Base-by-base conservation (phyloP, 2,797 vertebrate genomes). In the Odontamblyopus lacepedii region DNA sequence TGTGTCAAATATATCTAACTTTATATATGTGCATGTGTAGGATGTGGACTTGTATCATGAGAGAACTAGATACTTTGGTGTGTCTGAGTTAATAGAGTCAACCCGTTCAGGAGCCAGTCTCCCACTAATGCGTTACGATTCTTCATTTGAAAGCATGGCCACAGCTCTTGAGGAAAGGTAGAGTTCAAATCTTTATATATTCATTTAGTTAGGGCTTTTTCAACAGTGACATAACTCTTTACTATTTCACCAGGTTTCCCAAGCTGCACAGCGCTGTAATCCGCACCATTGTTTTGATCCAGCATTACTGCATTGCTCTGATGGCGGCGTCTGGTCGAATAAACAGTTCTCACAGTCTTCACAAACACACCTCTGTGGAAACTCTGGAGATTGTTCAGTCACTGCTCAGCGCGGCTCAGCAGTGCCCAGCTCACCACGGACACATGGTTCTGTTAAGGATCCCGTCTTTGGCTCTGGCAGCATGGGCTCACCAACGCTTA, bases 391-490 rank as follows among this genome's bases (percentile, higher is more conserved):
- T 99, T 76, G 91, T 96, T 0, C 97, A 97, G 84, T 96, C 96
- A 73, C 93, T 99, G 62, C 93, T 98, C 80, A 94, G 90, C 63
- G 93, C 97, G 26, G 92, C 96, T 4, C 94, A 93, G 81, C 95
- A 95, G 19, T 98, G 97, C 76, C 93, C 95, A 26, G 92, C 95
- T 29, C 95, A 90, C 62, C 98, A 98, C 0, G 98, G 98, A 67
- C 95, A 97, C 90, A 99, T 99, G 98, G 95, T 99, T 2, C 91
- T 99, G 80, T 87, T 99, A 84, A 94, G 98, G 56, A 97, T 99
- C 81, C 97, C 98, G 1, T 98, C 96, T 30, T 84, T 93, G 51
- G 94, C 96, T 0, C 92, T 99, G 87, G 98, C 97, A 11, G 91
- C 92, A 0, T 94, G 96, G 87, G 97, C 98, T 30, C 97, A 97